Evolutionary conservation across 30 jellyfish, hydroid and myxozoan genomes (phyloP).

Genomic region (Nemopilema nomurai): DNA sequence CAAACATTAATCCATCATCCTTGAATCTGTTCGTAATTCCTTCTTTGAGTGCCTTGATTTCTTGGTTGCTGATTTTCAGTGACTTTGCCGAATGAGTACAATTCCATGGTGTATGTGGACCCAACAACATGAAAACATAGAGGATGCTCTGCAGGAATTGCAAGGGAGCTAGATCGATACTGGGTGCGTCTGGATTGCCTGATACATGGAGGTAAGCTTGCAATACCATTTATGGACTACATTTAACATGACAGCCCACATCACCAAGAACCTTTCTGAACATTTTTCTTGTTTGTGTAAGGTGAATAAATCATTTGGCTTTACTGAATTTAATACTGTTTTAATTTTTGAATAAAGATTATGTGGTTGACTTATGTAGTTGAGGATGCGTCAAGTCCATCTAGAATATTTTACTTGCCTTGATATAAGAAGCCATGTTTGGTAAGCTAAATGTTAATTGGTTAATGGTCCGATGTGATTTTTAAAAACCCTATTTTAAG

Average conservation of each 20-base stretch:
- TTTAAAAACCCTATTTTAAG: no score
- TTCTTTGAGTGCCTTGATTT: neutral
- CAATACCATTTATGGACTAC: no score
- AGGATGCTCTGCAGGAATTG: constrained; percentile 85
- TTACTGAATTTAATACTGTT: neutral
- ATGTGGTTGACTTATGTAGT: no score
- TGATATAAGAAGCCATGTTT: no score
- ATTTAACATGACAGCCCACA: no score
- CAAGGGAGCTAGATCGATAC: constrained; percentile 68
- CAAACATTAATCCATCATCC: no score
- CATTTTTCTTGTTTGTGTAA: neutral
- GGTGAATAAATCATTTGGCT: neutral
- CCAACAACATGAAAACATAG: constrained; percentile 71
- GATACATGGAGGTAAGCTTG: constrained; percentile 78
- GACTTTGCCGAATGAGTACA: neutral
- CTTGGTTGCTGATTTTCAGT: neutral
- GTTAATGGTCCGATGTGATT: neutral
- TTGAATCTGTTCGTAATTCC: no score
- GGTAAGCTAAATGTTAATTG: neutral
- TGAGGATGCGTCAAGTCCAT: no score
- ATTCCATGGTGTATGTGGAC: neutral
- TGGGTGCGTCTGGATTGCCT: constrained; percentile 67
- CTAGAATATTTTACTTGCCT: no score
- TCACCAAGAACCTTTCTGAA: no score
- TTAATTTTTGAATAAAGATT: neutral